These are phyloP conservation scores for Diplolepis rosae DNA, from an alignment of 2,888 invertebrate species.

Conservation along the genomic window DNA sequence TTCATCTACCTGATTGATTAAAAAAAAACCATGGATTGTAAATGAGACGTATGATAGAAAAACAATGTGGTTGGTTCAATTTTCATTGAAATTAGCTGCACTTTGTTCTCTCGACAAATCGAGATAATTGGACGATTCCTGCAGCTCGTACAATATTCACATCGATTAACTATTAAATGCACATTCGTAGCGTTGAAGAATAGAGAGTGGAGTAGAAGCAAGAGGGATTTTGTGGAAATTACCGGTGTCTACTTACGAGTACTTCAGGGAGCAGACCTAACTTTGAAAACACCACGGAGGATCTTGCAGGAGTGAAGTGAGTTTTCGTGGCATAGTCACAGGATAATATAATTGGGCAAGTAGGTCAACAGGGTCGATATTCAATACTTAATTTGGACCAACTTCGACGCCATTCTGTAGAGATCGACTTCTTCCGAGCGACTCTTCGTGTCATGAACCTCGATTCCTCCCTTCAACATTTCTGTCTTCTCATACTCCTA, in stretches of 20 bases:
- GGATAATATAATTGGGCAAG: neutral
- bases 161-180: neutral
- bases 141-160: constrained; percentile 13
- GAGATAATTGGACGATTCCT: constrained; percentile 18
- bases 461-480: neutral
- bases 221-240: neutral
- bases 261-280: neutral
- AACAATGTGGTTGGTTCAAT: neutral
- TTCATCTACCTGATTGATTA: neutral
- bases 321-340: neutral
- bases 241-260: neutral
- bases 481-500: neutral
- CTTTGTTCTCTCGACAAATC: constrained; percentile 9
- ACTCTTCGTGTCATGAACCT: neutral
- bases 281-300: neutral
- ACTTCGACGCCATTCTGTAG: constrained; percentile 1
- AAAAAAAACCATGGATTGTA: neutral
- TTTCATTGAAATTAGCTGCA: constrained; percentile 16
- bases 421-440: constrained; percentile 9
- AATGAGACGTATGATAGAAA: neutral
- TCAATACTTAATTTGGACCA: constrained; percentile 23
- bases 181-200: neutral
- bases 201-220: neutral
- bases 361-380: constrained; percentile 6
- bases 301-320: neutral